Base-by-base conservation (phyloP, 2,797 vertebrate genomes). In the Zenarchopterus dispar region DNA sequence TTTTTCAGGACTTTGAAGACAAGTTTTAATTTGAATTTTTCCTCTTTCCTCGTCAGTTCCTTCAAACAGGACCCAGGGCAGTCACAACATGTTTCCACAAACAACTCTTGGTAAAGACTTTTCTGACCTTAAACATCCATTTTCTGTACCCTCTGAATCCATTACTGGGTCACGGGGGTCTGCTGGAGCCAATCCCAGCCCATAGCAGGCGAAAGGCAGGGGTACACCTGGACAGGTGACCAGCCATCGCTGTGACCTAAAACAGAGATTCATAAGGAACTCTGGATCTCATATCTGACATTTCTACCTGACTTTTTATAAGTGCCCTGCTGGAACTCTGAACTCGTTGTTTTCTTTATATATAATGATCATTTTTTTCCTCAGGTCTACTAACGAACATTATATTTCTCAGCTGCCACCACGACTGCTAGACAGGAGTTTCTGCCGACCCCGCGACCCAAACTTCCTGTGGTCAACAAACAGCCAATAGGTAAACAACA, bases 381-480 rank as follows among this genome's bases (percentile, higher is more conserved):
- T 28, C 55, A 77, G 77, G 67, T 84, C 60, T 81, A 55, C 69
- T 90, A 89, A 91, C 5, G 2, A 63, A 56, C 56, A 81, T 62
- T 89, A 86, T 92, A 78, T 89, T 91, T 88, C 86, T 84, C 86
- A 92, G 90, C 86, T 82, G 67, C 89, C 52, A 78, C 78, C 66
- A 77, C 85, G 75, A 73, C 87, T 60, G 73, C 85, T 87, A 89
- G 33, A 74, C 85, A 86, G 84, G 78, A 84, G 78, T 72, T 80
- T 80, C 48, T 80, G 79, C 77, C 84, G 16, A 90, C 85, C 43
- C 57, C 67, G 23, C 80, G 84, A 84, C 61, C 88, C 71, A 73
- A 70, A 78, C 56, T 59, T 43, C 80, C 82, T 64, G 77, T 77
- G 77, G 67, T 75, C 86, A 86, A 63, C 79, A 88, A 85, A 80